Percentiles rank a stretch among this genome's conserved stretches.
phyloP scores from a whole-genome alignment of 2,113 vertebrate species.

The Alethe diademata region DNA sequence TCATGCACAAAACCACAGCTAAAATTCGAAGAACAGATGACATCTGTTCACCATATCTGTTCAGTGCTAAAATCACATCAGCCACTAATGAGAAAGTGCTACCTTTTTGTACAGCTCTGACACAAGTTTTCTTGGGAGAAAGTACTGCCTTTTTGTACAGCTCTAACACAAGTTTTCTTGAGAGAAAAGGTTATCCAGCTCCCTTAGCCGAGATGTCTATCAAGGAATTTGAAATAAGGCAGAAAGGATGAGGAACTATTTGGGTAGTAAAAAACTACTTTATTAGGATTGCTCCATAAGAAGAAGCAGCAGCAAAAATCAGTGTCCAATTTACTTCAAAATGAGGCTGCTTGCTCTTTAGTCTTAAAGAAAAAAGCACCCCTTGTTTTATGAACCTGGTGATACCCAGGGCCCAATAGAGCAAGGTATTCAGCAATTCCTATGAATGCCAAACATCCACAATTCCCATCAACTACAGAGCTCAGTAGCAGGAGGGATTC shows the following conservation, averaged over 20 bases:
- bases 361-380: neutral
- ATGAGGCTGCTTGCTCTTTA: neutral
- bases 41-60: neutral
- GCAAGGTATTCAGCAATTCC: neutral
- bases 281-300: neutral
- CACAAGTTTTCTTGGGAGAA: neutral
- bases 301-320: slow-evolving; percentile 6
- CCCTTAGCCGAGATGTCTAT: neutral
- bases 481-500: neutral
- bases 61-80: slow-evolving; percentile 12
- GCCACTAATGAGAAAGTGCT: neutral
- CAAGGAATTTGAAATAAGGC: neutral
- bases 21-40: neutral
- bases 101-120: neutral
- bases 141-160: neutral
- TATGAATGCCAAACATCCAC: neutral
- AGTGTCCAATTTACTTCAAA: neutral
- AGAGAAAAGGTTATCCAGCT: neutral
- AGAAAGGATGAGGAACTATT: neutral
- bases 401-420: neutral
- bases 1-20: neutral
- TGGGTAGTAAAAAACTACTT: neutral
- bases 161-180: neutral
- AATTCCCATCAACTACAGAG: neutral
- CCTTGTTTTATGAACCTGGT: neutral